Conservation (phyloP, 2,888 invertebrate genomes). For the Agrotis exclamationis region DNA sequence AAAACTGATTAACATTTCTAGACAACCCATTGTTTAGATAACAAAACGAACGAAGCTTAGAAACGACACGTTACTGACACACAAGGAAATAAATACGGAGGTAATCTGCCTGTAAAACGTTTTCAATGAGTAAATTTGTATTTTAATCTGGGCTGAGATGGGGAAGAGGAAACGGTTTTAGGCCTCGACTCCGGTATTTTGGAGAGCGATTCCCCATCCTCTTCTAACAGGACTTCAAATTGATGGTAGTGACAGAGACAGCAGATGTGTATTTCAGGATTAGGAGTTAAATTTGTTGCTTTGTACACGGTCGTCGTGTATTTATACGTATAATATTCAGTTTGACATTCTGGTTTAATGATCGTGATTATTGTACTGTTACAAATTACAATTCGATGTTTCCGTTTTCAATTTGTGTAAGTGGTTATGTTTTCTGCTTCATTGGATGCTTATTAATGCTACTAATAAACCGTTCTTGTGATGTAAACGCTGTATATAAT, state of each 20-base stretch:
- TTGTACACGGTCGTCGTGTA: constrained; percentile 56
- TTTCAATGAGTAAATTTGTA: constrained; percentile 86
- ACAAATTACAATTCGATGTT: constrained; percentile 19
- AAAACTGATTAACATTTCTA: constrained; percentile 24
- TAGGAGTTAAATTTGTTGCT: constrained; percentile 63
- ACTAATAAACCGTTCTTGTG: background rate
- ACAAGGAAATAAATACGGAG: constrained; percentile 74
- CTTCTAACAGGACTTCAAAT: constrained; percentile 7
- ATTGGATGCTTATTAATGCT: background rate
- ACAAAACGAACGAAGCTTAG: constrained; percentile 35
- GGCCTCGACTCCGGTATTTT: constrained; percentile 60
- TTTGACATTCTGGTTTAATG: constrained; percentile 56
- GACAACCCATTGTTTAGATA: constrained; percentile 32
- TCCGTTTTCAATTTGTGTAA: constrained; percentile 9
- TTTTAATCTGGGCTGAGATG: constrained; percentile 78
- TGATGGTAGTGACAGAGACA: constrained; percentile 35
- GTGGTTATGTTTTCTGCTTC: background rate
- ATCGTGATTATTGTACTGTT: constrained; percentile 19
- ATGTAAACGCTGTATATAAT: background rate
- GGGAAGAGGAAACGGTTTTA: constrained; percentile 63
- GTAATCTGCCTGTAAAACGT: constrained; percentile 82
- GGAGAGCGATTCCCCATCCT: constrained; percentile 26
- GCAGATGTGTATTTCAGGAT: constrained; percentile 47
- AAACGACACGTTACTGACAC: constrained; percentile 40
- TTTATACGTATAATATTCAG: constrained; percentile 54